These are phyloP conservation scores for Sarcophilus harrisii DNA, from an alignment of 2,797 vertebrate species.

Conservation along the genomic window DNA sequence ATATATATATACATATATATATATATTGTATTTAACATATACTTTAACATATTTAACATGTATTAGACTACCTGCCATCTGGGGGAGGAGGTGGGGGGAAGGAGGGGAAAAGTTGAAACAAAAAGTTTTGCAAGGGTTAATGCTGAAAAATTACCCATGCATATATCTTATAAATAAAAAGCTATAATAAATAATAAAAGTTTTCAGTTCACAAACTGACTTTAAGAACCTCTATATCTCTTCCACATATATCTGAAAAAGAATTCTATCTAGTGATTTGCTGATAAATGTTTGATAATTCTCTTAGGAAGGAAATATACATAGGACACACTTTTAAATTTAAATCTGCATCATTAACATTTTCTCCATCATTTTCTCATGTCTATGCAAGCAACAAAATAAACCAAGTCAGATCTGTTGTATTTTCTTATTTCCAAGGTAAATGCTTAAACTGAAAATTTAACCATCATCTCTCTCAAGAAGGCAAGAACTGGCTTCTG, in stretches of 20 bases:
- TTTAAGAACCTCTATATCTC: not conserved
- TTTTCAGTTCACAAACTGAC: not conserved
- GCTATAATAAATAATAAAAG: too few relatives aligned
- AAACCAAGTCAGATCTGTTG: not conserved
- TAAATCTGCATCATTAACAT: not conserved
- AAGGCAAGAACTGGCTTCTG: not conserved
- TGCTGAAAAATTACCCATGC: too few relatives aligned
- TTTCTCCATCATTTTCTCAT: not conserved
- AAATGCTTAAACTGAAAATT: not conserved
- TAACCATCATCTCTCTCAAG: not conserved
- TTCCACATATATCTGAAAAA: not conserved
- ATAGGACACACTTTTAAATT: not conserved
- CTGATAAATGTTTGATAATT: not conserved
- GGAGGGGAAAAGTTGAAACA: too few relatives aligned
- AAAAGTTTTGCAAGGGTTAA: too few relatives aligned
- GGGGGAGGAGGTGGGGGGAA: too few relatives aligned
- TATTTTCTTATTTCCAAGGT: not conserved
- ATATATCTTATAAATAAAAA: too few relatives aligned
- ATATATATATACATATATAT: too few relatives aligned
- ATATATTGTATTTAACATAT: too few relatives aligned
- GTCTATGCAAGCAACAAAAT: not conserved
- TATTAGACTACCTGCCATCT: too few relatives aligned
- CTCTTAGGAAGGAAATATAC: not conserved
- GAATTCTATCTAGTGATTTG: not conserved
- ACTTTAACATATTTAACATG: too few relatives aligned